Base-by-base conservation (phyloP, 1,140 invertebrate genomes). In the Berghia stephanieae region DNA sequence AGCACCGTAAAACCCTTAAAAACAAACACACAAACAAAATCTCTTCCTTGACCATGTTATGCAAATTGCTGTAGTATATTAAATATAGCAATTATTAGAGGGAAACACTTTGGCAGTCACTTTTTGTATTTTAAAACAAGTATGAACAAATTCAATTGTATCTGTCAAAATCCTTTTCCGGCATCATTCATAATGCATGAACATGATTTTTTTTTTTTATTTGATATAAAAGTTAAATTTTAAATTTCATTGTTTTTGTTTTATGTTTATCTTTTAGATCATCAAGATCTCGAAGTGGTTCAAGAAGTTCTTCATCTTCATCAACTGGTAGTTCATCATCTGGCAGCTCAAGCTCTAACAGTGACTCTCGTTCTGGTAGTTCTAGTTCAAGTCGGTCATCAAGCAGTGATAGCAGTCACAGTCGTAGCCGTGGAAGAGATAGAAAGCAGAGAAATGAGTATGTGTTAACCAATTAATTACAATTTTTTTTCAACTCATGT, bases 291-390 rank as follows among this genome's bases (percentile, higher is more conserved):
- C 60, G 79, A 38, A 81, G 79, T 69, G 77, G 81, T 40, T 81
- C 80, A 46, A 46, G 83, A n/a, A n/a, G n/a, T n/a, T n/a, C n/a
- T n/a, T n/a, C n/a, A 6, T 84, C 81, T 24, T 83, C 79, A 5
- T 83, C 83, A 10, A 80, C 80, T 0, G 79, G 82, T 4, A 80
- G 81, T 63, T 82, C 80, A 60, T 81, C 81, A 70, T 79, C 79
- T 31, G 76, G 78, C 42, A 83, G 82, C 77, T 78, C 79, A 31
- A 82, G 82, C 72, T 79, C 78, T 27, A 75, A 73, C 18, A 83
- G 83, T 75, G 83, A 79, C 44, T 83, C 81, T 40, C 40, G 81
- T 13, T 84, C 82, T 6, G 79, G 79, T 27, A 83, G 83, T 66
- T 84, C 83, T 21, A 81, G 81, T 44, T 80, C 80, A 40, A 82